These are phyloP conservation scores for Vulpes ferrilata DNA, from an alignment of 2,113 vertebrate genomes.

Conservation along the genomic window DNA sequence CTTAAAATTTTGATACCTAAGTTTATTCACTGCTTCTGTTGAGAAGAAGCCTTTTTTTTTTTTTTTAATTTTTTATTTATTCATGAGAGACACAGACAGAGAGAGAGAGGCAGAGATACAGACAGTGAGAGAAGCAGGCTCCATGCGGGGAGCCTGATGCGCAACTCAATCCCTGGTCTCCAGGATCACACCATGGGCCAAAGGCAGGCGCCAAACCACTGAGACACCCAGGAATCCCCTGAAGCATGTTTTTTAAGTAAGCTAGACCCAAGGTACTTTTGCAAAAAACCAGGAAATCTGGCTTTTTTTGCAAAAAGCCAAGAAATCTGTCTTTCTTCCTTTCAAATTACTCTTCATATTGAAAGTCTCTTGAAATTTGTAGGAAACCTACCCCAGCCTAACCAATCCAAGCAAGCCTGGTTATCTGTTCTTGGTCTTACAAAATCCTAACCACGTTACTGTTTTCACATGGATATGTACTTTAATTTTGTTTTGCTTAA, in stretches of 20 bases:
- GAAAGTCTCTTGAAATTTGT: not conserved
- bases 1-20: not conserved
- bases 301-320: not conserved
- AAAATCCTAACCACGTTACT: not conserved
- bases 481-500: constrained; percentile 1
- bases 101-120: no score
- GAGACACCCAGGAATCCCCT: no score
- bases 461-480: not conserved
- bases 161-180: no score
- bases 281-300: not conserved
- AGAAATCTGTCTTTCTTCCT: not conserved
- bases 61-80: no score
- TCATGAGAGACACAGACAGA: no score
- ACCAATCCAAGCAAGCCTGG: not conserved
- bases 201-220: no score
- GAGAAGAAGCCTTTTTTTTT: constrained; percentile 13
- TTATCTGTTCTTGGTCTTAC: not conserved
- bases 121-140: no score
- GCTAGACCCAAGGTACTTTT: not conserved
- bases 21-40: not conserved
- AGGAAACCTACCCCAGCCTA: not conserved
- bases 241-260: constrained; percentile 43
- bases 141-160: no score
- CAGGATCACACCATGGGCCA: no score
- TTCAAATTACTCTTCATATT: not conserved